A percentile compares a stretch with the other conserved stretches of the same genome.
These are phyloP conservation scores for Drosophila ezoana DNA, from an alignment of 2,888 invertebrate species.

Conservation along the genomic window DNA sequence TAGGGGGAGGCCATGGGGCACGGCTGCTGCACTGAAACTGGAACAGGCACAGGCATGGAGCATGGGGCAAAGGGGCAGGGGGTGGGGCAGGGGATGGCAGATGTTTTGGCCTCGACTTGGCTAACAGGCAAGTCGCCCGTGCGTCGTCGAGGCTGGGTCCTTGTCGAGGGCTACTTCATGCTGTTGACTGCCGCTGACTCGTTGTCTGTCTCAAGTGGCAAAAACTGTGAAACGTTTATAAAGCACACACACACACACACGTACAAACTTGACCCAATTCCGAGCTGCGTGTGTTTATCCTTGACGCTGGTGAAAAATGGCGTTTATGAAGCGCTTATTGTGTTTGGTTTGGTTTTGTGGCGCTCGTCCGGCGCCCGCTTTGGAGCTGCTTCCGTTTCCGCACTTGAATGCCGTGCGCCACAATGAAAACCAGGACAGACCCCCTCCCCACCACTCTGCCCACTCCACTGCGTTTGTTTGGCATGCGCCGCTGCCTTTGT, in stretches of 20 bases:
- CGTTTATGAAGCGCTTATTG: slow-evolving; percentile 80
- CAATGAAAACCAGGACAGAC: slow-evolving; percentile 48
- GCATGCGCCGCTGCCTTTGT: slow-evolving; percentile 69
- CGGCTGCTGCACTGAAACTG: not conserved
- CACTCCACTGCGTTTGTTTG: slow-evolving; percentile 39
- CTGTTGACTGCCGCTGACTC: slow-evolving; percentile 40
- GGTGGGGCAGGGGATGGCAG: not conserved
- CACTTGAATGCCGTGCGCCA: slow-evolving; percentile 77
- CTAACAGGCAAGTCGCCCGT: slow-evolving; percentile 57
- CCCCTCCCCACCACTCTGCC: not conserved
- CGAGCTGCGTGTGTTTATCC: slow-evolving; percentile 63
- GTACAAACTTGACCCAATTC: slow-evolving; percentile 73
- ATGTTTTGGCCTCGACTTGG: slow-evolving; percentile 61
- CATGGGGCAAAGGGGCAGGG: not conserved
- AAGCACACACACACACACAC: slow-evolving; percentile 12
- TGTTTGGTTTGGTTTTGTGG: slow-evolving; percentile 68
- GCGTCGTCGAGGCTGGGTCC: slow-evolving; percentile 24
- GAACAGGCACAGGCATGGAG: not conserved
- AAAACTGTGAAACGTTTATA: slow-evolving; percentile 70
- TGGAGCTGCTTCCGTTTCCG: slow-evolving; percentile 74
- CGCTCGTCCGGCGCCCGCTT: slow-evolving; percentile 47
- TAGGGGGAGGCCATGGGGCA: not conserved
- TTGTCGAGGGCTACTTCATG: slow-evolving; percentile 24
- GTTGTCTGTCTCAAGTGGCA: slow-evolving; percentile 74
- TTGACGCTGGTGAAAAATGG: slow-evolving; percentile 75